Evolutionary conservation across 2,888 invertebrate genomes (phyloP).

Genomic region (Crossocerus cetratus): DNA sequence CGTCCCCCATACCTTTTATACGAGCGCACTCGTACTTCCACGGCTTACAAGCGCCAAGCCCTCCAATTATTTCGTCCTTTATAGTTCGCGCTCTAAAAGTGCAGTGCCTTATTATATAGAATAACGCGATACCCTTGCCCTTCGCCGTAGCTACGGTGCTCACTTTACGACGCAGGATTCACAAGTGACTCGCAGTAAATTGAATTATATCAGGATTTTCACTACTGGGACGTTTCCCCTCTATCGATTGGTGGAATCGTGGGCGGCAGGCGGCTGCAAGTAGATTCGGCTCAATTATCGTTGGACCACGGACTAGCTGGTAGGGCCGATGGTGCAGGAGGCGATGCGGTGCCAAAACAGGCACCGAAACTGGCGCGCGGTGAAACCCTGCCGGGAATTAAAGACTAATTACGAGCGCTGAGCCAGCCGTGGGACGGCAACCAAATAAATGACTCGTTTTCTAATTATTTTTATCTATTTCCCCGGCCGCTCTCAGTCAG

Average conservation of each 20-base stretch:
- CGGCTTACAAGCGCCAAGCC: too few relatives aligned
- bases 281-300: constrained; percentile 49
- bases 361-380: constrained; percentile 30
- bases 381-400: constrained; percentile 53
- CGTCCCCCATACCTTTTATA: neutral
- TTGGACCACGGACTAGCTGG: constrained; percentile 28
- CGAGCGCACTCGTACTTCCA: too few relatives aligned
- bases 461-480: constrained; percentile 39
- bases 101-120: neutral
- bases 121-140: neutral
- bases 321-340: too few relatives aligned
- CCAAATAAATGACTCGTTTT: constrained; percentile 41
- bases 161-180: neutral
- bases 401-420: constrained; percentile 49
- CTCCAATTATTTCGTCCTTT: neutral
- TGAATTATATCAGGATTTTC: constrained; percentile 26
- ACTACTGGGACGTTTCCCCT: constrained; percentile 26
- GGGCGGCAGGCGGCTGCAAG: constrained; percentile 18
- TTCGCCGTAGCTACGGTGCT: neutral
- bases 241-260: constrained; percentile 16
- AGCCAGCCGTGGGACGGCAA: constrained; percentile 19
- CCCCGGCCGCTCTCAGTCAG: neutral
- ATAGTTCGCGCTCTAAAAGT: neutral
- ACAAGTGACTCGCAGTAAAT: neutral
- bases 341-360: constrained; percentile 33